A percentile compares a stretch with the other conserved stretches of the same genome.
phyloP scores from a whole-genome alignment of 2,888 invertebrate genomes.

The Synanthedon myopaeformis region DNA sequence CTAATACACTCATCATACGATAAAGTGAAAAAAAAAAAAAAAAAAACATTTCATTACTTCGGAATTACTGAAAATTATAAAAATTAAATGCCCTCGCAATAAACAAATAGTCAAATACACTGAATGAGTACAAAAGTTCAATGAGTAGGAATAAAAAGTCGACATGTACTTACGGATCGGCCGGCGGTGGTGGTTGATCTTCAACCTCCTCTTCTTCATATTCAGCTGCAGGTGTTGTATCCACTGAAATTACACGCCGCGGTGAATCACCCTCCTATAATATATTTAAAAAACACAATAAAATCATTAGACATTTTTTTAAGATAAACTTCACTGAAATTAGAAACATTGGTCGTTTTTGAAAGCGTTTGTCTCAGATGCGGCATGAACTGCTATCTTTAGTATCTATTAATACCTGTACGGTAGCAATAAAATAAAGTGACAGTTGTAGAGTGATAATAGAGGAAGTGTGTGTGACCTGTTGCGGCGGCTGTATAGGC shows the following conservation, averaged over 20 bases:
- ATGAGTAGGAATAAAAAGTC: neutral
- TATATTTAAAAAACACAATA: neutral
- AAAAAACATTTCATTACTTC: too few species aligned
- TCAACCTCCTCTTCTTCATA: conserved; percentile 50
- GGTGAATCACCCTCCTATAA: conserved; percentile 17
- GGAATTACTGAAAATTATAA: too few species aligned
- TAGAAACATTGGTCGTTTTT: too few species aligned
- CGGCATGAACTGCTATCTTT: too few species aligned
- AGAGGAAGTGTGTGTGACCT: conserved; percentile 10
- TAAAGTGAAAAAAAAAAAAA: too few species aligned
- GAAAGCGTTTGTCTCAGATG: too few species aligned
- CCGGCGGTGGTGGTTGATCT: conserved; percentile 28
- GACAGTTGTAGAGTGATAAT: too few species aligned
- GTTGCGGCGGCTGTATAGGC: conserved; percentile 35
- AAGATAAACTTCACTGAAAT: too few species aligned
- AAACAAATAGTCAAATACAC: neutral
- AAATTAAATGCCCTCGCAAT: too few species aligned
- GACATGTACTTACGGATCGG: conserved; percentile 21
- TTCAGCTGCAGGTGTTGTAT: conserved; percentile 29
- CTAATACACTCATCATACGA: too few species aligned
- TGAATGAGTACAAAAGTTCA: neutral
- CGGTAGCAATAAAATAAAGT: too few species aligned
- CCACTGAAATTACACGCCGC: conserved; percentile 34
- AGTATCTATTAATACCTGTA: neutral
- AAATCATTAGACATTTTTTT: neutral